Evolutionary conservation across 2,888 invertebrate genomes (phyloP).

Genomic region (Eulithis testata): DNA sequence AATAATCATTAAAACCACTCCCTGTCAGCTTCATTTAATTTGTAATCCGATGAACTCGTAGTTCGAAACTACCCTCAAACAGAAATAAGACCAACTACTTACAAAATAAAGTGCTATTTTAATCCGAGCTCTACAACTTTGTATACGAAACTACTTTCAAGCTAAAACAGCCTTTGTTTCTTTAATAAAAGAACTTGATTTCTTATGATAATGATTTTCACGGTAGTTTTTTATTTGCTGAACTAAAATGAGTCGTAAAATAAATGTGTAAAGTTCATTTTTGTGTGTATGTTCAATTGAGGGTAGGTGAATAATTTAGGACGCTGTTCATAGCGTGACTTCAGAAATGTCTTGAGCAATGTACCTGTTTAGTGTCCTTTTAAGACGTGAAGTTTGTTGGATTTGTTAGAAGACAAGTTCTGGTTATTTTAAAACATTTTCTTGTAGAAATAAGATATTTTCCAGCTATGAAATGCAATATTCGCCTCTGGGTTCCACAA

Average conservation of each 20-base stretch:
- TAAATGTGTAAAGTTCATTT: constrained; percentile 12
- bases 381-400: constrained; percentile 11
- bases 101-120: constrained; percentile 24
- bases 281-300: constrained; percentile 9
- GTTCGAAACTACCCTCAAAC: constrained; percentile 16
- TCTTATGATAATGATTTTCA: constrained; percentile 8
- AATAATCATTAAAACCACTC: neutral
- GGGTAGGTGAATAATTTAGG: constrained; percentile 33
- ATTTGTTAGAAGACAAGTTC: constrained; percentile 4
- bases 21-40: constrained; percentile 47
- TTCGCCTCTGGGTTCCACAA: neutral
- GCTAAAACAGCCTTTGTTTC: constrained; percentile 5
- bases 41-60: constrained; percentile 41
- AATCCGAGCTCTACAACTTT: constrained; percentile 2
- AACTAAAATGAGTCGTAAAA: constrained; percentile 2
- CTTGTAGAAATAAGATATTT: neutral
- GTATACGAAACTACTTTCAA: constrained; percentile 2
- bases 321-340: constrained; percentile 18
- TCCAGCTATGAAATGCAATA: neutral
- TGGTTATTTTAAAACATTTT: constrained; percentile 6
- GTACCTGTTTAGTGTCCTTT: constrained; percentile 21
- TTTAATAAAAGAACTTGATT: constrained; percentile 1
- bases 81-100: constrained; percentile 10
- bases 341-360: constrained; percentile 4
- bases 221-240: constrained; percentile 15